A percentile compares a stretch with the other conserved stretches of the same genome.
phyloP scores from a whole-genome alignment of 2,113 vertebrate species.

The Eira barbara region DNA sequence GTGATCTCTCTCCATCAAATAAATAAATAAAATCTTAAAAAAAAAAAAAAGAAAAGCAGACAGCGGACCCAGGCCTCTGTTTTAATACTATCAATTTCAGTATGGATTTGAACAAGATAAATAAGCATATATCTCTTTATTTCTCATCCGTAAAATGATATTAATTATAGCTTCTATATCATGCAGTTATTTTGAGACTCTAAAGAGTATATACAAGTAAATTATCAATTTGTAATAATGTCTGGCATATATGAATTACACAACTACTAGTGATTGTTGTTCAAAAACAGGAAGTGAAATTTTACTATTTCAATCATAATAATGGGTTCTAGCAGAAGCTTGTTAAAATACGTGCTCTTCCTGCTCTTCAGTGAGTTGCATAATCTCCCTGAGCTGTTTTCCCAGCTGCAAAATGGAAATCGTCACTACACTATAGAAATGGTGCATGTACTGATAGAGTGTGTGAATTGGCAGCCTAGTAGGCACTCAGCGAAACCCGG shows the following conservation, averaged over 20 bases:
- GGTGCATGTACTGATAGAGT: rapidly evolving
- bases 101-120: neutral
- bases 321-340: neutral
- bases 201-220: neutral
- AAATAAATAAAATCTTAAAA: too few relatives aligned
- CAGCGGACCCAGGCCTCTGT: neutral
- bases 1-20: too few relatives aligned
- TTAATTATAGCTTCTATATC: neutral
- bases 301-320: neutral
- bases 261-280: neutral
- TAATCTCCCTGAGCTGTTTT: neutral
- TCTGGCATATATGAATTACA: neutral
- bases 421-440: neutral
- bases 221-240: neutral
- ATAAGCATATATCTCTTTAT: neutral
- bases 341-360: neutral
- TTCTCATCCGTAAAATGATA: neutral
- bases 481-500: neutral
- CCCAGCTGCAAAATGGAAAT: neutral
- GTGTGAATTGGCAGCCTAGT: neutral
- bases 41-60: too few relatives aligned
- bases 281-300: neutral
- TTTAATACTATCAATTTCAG: neutral
- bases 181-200: neutral
- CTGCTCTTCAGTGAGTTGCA: neutral